A percentile compares a stretch with the other conserved stretches of the same genome.
Conservation (phyloP, 64 coral and sea anemone species). For the Stylophora pistillata region DNA sequence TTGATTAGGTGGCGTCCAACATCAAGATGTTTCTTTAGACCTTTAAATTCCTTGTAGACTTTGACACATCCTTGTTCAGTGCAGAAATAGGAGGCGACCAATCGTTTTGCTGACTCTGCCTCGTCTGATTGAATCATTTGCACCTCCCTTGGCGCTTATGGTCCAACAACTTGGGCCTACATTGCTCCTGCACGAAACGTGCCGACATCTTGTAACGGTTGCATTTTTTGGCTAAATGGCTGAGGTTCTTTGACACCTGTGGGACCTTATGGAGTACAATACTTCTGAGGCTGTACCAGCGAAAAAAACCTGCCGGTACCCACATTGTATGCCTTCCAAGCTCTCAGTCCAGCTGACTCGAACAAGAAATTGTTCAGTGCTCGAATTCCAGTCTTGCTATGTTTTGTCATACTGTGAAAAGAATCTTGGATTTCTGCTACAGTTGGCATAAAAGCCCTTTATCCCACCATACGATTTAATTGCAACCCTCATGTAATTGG, state of each 20-base stretch:
- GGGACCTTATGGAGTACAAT: slow-evolving; percentile 10
- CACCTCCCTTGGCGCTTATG: too few relatives aligned
- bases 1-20: slow-evolving; percentile 9
- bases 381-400: slow-evolving; percentile 6
- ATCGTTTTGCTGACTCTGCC: too few relatives aligned
- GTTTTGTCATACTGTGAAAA: slow-evolving; percentile 12
- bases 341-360: slow-evolving; percentile 18
- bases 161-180: too few relatives aligned
- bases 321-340: slow-evolving; percentile 47
- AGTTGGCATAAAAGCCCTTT: slow-evolving; percentile 17
- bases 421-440: slow-evolving; percentile 9
- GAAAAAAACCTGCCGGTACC: slow-evolving; percentile 16
- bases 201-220: slow-evolving; percentile 20
- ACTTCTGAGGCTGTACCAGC: background rate
- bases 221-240: slow-evolving; percentile 28
- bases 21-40: slow-evolving; percentile 29
- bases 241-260: slow-evolving; percentile 1
- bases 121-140: too few relatives aligned
- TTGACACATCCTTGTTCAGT: slow-evolving; percentile 22
- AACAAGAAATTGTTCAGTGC: slow-evolving; percentile 51
- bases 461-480: slow-evolving; percentile 56
- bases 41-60: slow-evolving; percentile 11
- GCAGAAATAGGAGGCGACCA: background rate
- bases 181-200: background rate
- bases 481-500: slow-evolving; percentile 50